Conservation (phyloP, 2,113 vertebrate genomes). For the human (Homo sapiens) region DNA sequence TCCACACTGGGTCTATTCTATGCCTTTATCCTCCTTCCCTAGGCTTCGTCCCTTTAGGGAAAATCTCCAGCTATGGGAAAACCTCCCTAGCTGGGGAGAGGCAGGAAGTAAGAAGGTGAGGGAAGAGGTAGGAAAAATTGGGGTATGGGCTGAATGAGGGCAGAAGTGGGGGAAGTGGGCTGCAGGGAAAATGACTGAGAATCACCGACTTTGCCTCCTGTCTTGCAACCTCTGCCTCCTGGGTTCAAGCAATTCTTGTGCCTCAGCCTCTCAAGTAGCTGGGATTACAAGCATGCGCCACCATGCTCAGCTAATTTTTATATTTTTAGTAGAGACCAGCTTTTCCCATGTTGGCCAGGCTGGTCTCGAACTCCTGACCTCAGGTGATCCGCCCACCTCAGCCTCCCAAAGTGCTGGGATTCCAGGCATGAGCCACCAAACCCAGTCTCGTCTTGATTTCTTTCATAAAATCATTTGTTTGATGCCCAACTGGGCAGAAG, state of each 20-base stretch:
- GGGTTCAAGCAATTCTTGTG: no score
- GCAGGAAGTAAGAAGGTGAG: background rate
- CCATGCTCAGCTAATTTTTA: no score
- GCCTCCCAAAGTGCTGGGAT: no score
- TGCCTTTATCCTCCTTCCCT: background rate
- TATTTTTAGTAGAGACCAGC: no score
- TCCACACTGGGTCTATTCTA: background rate
- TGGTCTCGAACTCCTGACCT: no score
- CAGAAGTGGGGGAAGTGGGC: background rate
- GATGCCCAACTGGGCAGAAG: background rate
- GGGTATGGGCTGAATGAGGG: background rate
- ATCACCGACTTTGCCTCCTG: background rate
- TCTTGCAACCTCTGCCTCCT: no score
- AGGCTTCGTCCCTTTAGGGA: background rate
- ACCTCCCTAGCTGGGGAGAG: background rate
- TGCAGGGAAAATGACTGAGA: background rate
- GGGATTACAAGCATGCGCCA: no score
- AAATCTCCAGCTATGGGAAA: background rate
- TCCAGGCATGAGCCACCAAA: no score
- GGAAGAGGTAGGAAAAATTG: background rate
- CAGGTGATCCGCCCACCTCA: no score
- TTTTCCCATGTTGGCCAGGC: no score
- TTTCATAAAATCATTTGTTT: background rate
- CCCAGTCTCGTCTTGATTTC: background rate
- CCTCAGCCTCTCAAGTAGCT: no score